Conservation (phyloP, 1,140 invertebrate genomes). For the Calosoma granatense region DNA sequence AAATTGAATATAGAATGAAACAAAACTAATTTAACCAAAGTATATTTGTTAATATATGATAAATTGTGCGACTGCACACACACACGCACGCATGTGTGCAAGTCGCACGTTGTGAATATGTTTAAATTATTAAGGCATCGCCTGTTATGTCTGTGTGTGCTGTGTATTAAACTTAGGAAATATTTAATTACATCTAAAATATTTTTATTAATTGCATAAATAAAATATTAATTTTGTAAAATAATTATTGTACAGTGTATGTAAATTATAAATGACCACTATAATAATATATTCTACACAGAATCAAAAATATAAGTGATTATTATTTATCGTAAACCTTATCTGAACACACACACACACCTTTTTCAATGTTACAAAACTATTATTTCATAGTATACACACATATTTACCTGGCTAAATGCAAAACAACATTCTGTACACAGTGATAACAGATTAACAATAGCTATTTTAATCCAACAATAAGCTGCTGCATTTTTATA, state of each 20-base stretch:
- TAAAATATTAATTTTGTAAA: constrained; percentile 6
- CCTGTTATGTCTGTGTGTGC: constrained; percentile 10
- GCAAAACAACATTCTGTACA: no score
- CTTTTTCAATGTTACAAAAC: no score
- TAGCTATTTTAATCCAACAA: no score
- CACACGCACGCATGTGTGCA: no score
- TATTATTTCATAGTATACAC: no score
- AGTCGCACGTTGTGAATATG: constrained; percentile 12
- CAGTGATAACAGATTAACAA: no score
- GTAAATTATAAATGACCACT: neutral
- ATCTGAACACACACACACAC: no score
- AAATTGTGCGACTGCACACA: constrained; percentile 11
- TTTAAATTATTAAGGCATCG: constrained; percentile 10
- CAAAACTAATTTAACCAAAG: constrained; percentile 27
- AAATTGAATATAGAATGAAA: constrained; percentile 11
- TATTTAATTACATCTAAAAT: constrained; percentile 14
- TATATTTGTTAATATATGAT: constrained; percentile 24
- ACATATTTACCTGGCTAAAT: no score
- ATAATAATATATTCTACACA: constrained; percentile 3
- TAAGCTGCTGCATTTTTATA: no score
- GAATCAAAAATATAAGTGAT: neutral
- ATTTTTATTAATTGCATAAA: constrained; percentile 9
- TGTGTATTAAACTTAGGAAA: constrained; percentile 13
- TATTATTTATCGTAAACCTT: no score
- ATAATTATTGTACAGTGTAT: constrained; percentile 5